These are phyloP conservation scores for Micrastur ruficollis DNA, from an alignment of 2,797 vertebrate species.

Conservation along the genomic window DNA sequence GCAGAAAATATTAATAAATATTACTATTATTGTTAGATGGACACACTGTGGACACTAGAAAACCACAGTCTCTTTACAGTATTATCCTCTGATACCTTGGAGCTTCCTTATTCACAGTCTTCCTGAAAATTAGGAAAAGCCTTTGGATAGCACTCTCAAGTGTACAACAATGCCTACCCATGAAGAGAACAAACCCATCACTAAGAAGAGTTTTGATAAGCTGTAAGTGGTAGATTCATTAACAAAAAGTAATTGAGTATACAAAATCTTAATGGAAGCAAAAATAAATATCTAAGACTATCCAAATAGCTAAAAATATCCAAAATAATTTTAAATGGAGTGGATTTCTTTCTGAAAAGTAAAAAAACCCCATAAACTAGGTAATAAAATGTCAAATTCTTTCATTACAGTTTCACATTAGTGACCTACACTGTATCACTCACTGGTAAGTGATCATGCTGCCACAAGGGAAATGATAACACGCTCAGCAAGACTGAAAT, in stretches of 20 bases:
- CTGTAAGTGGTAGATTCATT: not conserved
- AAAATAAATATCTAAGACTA: not conserved
- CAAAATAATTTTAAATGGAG: not conserved
- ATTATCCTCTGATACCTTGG: not conserved
- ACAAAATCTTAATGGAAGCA: not conserved
- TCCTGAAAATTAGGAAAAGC: not conserved
- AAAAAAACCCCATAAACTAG: not conserved
- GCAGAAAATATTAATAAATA: not conserved
- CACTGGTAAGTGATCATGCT: not conserved
- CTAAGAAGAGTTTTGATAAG: not conserved
- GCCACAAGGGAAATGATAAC: not conserved
- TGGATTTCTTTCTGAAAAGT: not conserved
- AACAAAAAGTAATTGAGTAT: not conserved
- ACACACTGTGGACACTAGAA: not conserved
- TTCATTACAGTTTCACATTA: not conserved
- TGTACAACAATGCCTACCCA: not conserved
- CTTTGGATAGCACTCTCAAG: not conserved
- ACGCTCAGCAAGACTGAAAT: not conserved
- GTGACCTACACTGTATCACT: not conserved
- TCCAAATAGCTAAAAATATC: not conserved
- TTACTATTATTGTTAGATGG: not conserved
- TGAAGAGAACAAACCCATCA: not conserved
- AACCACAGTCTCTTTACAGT: not conserved
- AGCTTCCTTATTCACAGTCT: not conserved
- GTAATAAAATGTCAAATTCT: not conserved